Evolutionary conservation across 2,797 vertebrate genomes (phyloP).

Genomic region (Morelia viridis): DNA sequence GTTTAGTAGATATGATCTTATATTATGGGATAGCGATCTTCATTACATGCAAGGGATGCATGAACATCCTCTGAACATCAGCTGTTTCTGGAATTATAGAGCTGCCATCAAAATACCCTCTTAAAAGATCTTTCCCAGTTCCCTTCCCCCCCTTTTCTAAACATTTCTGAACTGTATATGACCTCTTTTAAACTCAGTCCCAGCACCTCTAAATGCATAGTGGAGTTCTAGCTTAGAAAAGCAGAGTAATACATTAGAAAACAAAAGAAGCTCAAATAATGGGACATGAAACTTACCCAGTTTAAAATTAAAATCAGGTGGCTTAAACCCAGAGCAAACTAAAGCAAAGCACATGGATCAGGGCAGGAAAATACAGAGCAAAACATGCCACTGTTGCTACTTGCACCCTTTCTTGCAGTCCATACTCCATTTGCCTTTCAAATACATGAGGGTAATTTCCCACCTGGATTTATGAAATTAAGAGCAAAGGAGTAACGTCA

Average conservation of each 20-base stretch:
- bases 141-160: slow-evolving; percentile 65
- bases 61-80: slow-evolving; percentile 22
- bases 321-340: slow-evolving; percentile 56
- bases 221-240: slow-evolving; percentile 55
- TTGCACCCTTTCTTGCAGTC: slow-evolving; percentile 7
- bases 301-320: slow-evolving; percentile 60
- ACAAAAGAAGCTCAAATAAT: slow-evolving; percentile 50
- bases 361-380: slow-evolving; percentile 12
- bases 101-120: slow-evolving; percentile 23
- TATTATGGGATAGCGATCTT: slow-evolving; percentile 7
- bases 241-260: slow-evolving; percentile 47
- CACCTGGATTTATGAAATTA: slow-evolving; percentile 66
- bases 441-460: slow-evolving; percentile 53
- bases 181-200: slow-evolving; percentile 72
- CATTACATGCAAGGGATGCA: background rate
- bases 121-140: slow-evolving; percentile 53
- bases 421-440: slow-evolving; percentile 52
- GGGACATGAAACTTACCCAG: slow-evolving; percentile 57
- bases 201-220: slow-evolving; percentile 64
- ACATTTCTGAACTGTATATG: slow-evolving; percentile 77
- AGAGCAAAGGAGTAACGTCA: slow-evolving; percentile 62
- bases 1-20: slow-evolving; percentile 21
- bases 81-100: slow-evolving; percentile 48
- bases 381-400: slow-evolving; percentile 6
- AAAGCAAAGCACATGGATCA: slow-evolving; percentile 46